Conservation (phyloP, 2,888 invertebrate species). For the Melieria crassipennis region DNA sequence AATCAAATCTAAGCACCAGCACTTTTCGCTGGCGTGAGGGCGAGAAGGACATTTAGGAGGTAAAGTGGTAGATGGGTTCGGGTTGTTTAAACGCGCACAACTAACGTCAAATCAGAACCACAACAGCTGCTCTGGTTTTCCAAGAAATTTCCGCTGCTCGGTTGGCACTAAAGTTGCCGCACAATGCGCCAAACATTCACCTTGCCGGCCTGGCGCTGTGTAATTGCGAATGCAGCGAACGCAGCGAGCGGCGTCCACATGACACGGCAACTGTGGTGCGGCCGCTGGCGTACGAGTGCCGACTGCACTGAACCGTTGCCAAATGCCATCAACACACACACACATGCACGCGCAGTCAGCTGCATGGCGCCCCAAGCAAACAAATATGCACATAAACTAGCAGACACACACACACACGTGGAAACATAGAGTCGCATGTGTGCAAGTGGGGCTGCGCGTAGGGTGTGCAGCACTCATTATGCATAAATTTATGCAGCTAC, state of each 20-base stretch:
- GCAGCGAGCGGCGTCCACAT: too few species aligned
- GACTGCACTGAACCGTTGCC: too few species aligned
- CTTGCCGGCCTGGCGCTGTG: not conserved
- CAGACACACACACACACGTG: not conserved
- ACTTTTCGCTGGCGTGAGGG: too few species aligned
- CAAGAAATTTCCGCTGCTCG: slow-evolving; percentile 15
- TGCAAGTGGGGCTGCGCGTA: slow-evolving; percentile 13
- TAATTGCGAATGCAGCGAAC: not conserved
- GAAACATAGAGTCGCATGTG: too few species aligned
- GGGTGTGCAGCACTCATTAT: slow-evolving; percentile 6
- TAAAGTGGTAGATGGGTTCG: too few species aligned
- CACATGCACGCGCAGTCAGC: too few species aligned
- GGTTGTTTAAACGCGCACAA: not conserved
- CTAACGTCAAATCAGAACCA: slow-evolving; percentile 27
- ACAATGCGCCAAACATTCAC: not conserved
- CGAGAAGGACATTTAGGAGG: too few species aligned
- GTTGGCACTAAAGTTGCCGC: slow-evolving; percentile 5
- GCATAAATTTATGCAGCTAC: slow-evolving; percentile 43
- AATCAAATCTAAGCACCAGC: too few species aligned
- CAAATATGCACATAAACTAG: not conserved
- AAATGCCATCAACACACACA: too few species aligned
- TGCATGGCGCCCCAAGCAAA: not conserved
- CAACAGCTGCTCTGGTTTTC: slow-evolving; percentile 27
- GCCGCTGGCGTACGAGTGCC: too few species aligned
- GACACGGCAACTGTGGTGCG: too few species aligned